phyloP scores from a whole-genome alignment of 2,113 vertebrate genomes.

The Alaudala cheleensis region DNA sequence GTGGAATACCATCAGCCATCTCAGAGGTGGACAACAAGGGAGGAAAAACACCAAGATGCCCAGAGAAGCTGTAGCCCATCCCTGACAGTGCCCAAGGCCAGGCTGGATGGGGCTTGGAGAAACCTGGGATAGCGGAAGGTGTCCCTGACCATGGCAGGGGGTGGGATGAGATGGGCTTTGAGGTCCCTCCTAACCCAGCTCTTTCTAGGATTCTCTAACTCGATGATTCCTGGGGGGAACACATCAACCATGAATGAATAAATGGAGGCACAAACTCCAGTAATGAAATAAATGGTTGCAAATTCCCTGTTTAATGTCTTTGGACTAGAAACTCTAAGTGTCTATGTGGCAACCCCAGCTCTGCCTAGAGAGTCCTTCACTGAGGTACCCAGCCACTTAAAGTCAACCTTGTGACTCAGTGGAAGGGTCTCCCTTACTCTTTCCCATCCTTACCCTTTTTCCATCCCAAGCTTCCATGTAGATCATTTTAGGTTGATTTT shows the following conservation, averaged over 20 bases:
- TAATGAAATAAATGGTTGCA: not conserved
- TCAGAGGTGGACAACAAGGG: not conserved
- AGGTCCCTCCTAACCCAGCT: not conserved
- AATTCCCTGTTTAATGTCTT: not conserved
- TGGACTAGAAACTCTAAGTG: not conserved
- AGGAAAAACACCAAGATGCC: not conserved
- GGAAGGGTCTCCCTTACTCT: not conserved
- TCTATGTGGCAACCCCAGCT: not conserved
- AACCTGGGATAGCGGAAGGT: accelerated
- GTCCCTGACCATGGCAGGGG: not conserved
- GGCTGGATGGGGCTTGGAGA: not conserved
- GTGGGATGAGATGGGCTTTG: not conserved
- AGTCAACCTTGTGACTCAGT: not conserved
- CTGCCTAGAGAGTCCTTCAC: not conserved
- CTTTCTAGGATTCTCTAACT: not conserved
- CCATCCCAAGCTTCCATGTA: not conserved
- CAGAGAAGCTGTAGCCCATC: not conserved
- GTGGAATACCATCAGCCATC: not conserved
- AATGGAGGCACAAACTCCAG: not conserved
- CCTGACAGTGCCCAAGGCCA: not conserved
- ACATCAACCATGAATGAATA: not conserved
- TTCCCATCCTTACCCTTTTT: not conserved
- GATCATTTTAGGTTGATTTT: not conserved
- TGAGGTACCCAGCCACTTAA: not conserved
- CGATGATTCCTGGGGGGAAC: not conserved